These are phyloP conservation scores for Tretioscincus oriximinensis DNA, from an alignment of 2,113 vertebrate species.

Conservation along the genomic window DNA sequence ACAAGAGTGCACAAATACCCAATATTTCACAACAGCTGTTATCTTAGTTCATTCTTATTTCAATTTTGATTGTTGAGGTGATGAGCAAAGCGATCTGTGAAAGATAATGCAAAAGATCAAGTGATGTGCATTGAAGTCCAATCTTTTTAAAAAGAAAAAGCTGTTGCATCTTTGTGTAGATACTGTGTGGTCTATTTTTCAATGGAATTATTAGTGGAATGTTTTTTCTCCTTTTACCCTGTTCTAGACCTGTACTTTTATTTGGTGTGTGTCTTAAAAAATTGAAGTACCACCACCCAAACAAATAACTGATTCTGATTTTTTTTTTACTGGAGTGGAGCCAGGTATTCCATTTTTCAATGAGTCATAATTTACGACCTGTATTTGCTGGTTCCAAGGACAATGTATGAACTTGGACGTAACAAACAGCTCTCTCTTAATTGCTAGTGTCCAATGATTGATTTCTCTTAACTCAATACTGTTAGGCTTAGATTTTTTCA, in stretches of 20 bases:
- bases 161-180: background rate
- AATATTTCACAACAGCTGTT: too few species aligned
- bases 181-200: background rate
- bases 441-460: background rate
- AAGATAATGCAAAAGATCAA: too few species aligned
- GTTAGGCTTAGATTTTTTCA: slow-evolving; percentile 1
- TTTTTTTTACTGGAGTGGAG: background rate
- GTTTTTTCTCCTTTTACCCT: too few species aligned
- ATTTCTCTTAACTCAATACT: background rate
- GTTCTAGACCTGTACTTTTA: too few species aligned
- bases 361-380: background rate
- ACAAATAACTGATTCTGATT: background rate
- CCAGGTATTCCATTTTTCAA: background rate
- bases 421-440: background rate
- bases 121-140: background rate
- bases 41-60: background rate
- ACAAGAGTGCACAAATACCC: too few species aligned
- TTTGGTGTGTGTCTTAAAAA: too few species aligned
- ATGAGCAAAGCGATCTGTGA: background rate
- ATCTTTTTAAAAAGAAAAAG: background rate
- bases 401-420: background rate
- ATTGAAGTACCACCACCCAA: too few species aligned
- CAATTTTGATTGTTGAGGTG: background rate
- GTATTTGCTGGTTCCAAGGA: background rate
- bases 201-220: background rate